Conservation (phyloP, 2,113 vertebrate genomes). For the Chamaea fasciata region DNA sequence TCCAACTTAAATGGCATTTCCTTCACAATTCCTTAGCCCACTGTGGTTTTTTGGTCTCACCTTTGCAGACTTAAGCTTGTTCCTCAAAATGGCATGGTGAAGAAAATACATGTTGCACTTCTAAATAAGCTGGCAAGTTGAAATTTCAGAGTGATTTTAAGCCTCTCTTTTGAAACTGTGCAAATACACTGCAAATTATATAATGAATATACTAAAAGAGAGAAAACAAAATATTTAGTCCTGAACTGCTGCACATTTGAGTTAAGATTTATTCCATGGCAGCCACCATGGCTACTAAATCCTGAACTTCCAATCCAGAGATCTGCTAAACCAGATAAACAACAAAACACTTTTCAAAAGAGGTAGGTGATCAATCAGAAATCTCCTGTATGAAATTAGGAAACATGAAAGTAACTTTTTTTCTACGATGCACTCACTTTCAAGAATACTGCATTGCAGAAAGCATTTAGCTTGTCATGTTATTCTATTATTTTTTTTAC, state of each 20-base stretch:
- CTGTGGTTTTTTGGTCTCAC: neutral
- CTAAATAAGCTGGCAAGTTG: neutral
- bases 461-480: slow-evolving; percentile 58
- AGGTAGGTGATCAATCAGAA: neutral
- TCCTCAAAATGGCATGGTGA: neutral
- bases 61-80: neutral
- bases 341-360: neutral
- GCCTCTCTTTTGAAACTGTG: neutral
- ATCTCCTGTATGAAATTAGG: slow-evolving; percentile 30
- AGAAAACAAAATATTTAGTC: neutral
- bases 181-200: neutral
- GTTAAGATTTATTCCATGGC: neutral
- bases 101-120: neutral
- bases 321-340: neutral
- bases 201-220: neutral
- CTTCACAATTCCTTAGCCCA: neutral
- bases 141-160: neutral
- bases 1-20: neutral
- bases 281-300: neutral
- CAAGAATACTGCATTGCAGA: slow-evolving; percentile 40
- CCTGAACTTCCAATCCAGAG: neutral
- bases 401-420: slow-evolving; percentile 21
- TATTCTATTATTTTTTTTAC: slow-evolving; percentile 71
- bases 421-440: neutral
- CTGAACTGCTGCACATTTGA: neutral